Conservation (phyloP, 1,140 invertebrate species). For the Bombyx mandarina region DNA sequence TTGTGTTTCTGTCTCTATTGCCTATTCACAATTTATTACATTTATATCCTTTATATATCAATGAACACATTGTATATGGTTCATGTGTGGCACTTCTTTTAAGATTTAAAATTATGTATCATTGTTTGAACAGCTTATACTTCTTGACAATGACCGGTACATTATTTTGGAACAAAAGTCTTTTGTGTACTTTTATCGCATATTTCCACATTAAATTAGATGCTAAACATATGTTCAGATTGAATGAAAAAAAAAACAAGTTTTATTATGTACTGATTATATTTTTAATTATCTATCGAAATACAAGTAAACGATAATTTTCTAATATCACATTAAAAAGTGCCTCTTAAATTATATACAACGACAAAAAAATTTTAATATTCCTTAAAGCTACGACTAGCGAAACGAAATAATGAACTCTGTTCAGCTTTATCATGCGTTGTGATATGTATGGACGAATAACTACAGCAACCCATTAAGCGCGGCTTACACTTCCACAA, state of each 20-base stretch:
- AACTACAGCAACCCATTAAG: not conserved
- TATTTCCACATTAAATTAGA: no score
- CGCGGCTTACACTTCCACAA: constrained; percentile 55
- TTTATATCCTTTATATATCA: no score
- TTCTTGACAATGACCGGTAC: no score
- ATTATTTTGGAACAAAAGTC: no score
- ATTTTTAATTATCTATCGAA: constrained; percentile 18
- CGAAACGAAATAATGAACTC: constrained; percentile 39
- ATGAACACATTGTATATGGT: no score
- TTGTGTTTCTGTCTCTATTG: no score
- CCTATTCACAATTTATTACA: no score
- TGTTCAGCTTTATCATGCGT: constrained; percentile 42
- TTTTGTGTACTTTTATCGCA: no score
- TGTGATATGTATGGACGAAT: constrained; percentile 51
- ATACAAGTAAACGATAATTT: constrained; percentile 31
- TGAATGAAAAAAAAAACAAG: constrained; percentile 2
- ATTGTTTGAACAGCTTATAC: no score
- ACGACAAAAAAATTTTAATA: constrained; percentile 25
- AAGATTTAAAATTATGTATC: no score
- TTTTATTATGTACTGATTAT: constrained; percentile 4
- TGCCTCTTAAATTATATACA: constrained; percentile 34
- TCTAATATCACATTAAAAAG: constrained; percentile 62
- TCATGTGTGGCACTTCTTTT: no score
- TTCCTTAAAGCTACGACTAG: constrained; percentile 59
- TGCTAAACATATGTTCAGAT: not conserved